Base-by-base conservation (phyloP, 1,140 invertebrate species). In the Habropoda laboriosa region DNA sequence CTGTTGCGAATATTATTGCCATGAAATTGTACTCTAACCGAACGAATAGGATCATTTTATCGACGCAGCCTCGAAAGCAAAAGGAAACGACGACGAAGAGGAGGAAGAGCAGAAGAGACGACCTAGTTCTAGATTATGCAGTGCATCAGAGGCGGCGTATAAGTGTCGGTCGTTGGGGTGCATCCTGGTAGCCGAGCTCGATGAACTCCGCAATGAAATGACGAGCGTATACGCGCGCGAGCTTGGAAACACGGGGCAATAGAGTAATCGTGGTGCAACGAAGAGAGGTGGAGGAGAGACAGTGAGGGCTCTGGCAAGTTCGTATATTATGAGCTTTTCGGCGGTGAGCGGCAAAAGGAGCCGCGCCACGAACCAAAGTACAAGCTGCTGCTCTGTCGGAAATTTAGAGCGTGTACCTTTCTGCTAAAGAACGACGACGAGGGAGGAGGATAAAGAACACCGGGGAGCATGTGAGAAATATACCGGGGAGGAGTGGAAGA, bases 281-380 rank as follows among this genome's bases (percentile, higher is more conserved):
- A 35, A 42, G n/a, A 4, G 35, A 13, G 18, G 10, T 32, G 10
- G 21, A 12, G 12, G 30, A 6, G 18, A 13, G 27, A 13, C 3
- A 24, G n/a, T 3, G 5, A 24, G 0, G 24, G 40, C 3, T 21
- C 21, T 66, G 58, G 57, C 66, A 76, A 47, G 75, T 63, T 63
- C 73, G 55, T 85, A 74, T 74, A 81, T 85, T 83, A 76, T 42
- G 63, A 32, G 78, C 68, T 70, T 81, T 75, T 82, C 81, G 61
- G 49, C 24, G 30, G 58, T 42, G 6, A 71, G 38, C 57, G 42
- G 32, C 45, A 24, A 57, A 57, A 57, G 53, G 74, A 67, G 51
- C 74, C 38, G n/a, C 21, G 30, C 8, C 38, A 67, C 21, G 12
- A 27, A 2, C 66, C 18, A 32, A n/a, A 71, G 53, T 53, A 27